These are phyloP conservation scores for Germaria angustata DNA, from an alignment of 2,888 invertebrate genomes.

Conservation along the genomic window DNA sequence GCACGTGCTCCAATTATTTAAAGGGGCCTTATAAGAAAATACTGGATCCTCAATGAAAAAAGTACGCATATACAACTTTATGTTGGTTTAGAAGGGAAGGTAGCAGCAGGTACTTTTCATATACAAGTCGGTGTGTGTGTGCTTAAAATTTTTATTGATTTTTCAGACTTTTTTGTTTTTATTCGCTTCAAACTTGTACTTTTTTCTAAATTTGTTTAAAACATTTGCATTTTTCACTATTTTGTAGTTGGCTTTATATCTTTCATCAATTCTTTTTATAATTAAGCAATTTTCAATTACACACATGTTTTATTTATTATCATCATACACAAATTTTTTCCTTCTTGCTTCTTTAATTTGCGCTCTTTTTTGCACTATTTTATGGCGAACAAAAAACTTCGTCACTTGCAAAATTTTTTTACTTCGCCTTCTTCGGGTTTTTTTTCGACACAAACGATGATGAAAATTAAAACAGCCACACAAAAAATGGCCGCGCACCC, in stretches of 20 bases:
- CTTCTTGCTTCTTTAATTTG: slow-evolving; percentile 52
- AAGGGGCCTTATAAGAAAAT: background rate
- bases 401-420: slow-evolving; percentile 65
- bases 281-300: slow-evolving; percentile 62
- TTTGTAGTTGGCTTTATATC: background rate
- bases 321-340: slow-evolving; percentile 10
- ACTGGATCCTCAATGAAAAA: background rate
- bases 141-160: slow-evolving; percentile 42
- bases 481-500: slow-evolving; percentile 78
- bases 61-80: background rate
- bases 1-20: slow-evolving; percentile 54
- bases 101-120: slow-evolving; percentile 15
- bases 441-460: slow-evolving; percentile 64
- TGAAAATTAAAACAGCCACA: slow-evolving; percentile 53
- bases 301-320: slow-evolving; percentile 48
- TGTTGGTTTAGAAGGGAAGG: background rate
- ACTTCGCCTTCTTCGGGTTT: slow-evolving; percentile 65
- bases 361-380: slow-evolving; percentile 68
- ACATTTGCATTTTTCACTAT: background rate
- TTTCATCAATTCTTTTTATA: slow-evolving; percentile 15
- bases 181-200: slow-evolving; percentile 15
- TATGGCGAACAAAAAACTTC: slow-evolving; percentile 59
- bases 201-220: background rate
- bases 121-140: background rate
- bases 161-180: slow-evolving; percentile 17